phyloP scores from a whole-genome alignment of 1,140 invertebrate genomes.

The Danaus plexippus region DNA sequence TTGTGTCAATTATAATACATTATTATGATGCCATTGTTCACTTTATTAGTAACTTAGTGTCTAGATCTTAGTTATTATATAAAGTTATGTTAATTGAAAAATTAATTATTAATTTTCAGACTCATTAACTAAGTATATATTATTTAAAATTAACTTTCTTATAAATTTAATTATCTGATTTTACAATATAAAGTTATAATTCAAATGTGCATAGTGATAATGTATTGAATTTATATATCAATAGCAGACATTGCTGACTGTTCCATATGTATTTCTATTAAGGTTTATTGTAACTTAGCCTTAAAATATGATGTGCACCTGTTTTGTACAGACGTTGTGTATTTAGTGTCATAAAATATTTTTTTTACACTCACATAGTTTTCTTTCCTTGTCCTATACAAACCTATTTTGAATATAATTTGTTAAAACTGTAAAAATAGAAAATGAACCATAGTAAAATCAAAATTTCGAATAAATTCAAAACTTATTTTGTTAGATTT shows the following conservation, averaged over 20 bases:
- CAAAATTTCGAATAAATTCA: slow-evolving; percentile 25
- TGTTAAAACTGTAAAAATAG: too few species aligned
- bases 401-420: too few species aligned
- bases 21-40: slow-evolving; percentile 50
- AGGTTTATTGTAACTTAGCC: too few species aligned
- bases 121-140: too few species aligned
- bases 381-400: too few species aligned
- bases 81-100: not conserved
- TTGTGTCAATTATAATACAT: slow-evolving; percentile 74
- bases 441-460: slow-evolving; percentile 15
- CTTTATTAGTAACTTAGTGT: slow-evolving; percentile 37
- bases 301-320: slow-evolving; percentile 17
- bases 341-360: slow-evolving; percentile 16
- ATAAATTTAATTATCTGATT: too few species aligned
- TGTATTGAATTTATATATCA: too few species aligned
- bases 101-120: not conserved
- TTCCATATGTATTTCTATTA: too few species aligned
- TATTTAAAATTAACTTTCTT: too few species aligned
- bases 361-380: slow-evolving; percentile 6
- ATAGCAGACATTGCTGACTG: too few species aligned
- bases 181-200: too few species aligned
- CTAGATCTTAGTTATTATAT: slow-evolving; percentile 14
- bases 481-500: slow-evolving; percentile 6
- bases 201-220: too few species aligned
- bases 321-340: slow-evolving; percentile 32